Conservation (phyloP, 2,888 invertebrate genomes). For the Mesorhabditis spiculigera region DNA sequence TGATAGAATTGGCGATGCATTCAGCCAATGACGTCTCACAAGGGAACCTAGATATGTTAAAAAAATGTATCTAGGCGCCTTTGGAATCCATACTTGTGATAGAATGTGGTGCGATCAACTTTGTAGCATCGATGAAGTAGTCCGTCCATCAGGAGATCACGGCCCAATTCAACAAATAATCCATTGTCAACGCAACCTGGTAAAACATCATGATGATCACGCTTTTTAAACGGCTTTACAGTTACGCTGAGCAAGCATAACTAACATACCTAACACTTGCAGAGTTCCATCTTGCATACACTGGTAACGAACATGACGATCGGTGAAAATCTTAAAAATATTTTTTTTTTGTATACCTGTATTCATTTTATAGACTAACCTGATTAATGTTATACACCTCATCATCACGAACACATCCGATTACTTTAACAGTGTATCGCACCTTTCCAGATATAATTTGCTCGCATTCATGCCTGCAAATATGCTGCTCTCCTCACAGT, state of each 20-base stretch:
- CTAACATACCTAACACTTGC: conserved; percentile 38
- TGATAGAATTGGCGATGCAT: conserved; percentile 16
- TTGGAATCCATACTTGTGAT: conserved; percentile 43
- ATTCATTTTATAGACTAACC: conserved; percentile 1
- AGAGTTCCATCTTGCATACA: conserved; percentile 46
- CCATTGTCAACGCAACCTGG: conserved; percentile 52
- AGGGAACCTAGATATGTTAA: conserved; percentile 23
- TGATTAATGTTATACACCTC: conserved; percentile 49
- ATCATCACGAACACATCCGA: conserved; percentile 50
- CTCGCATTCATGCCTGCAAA: conserved; percentile 45
- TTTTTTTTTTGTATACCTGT: background rate
- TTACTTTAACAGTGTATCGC: conserved; percentile 51
- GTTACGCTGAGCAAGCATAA: too few species aligned
- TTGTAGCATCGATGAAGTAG: conserved; percentile 53
- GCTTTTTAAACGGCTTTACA: too few species aligned
- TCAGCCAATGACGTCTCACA: conserved; percentile 26
- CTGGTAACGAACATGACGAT: conserved; percentile 54
- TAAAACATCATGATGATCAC: background rate
- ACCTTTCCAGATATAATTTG: conserved; percentile 46
- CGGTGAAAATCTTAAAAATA: conserved; percentile 44
- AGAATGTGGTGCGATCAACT: conserved; percentile 50
- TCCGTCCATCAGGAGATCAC: conserved; percentile 50
- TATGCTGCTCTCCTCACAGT: background rate
- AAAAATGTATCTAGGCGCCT: background rate
- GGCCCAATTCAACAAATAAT: conserved; percentile 50